Evolutionary conservation across 2,888 invertebrate genomes (phyloP).

Genomic region (Cordilura impudica): DNA sequence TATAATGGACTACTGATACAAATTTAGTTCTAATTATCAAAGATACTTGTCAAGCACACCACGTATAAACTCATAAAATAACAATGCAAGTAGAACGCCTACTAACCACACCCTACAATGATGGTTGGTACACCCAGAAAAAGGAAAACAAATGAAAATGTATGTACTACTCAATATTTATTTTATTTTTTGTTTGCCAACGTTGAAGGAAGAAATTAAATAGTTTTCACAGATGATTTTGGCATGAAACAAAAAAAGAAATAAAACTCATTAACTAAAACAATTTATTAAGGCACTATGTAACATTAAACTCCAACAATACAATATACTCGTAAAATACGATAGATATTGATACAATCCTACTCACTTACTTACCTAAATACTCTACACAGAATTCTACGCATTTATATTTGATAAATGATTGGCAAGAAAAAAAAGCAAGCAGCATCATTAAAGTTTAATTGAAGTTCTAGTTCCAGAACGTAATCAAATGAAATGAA

Average conservation of each 20-base stretch:
- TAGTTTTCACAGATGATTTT: slow-evolving; percentile 36
- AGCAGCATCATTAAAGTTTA: slow-evolving; percentile 48
- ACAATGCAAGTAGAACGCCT: neutral
- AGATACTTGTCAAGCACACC: neutral
- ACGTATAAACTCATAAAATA: neutral
- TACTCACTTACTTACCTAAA: neutral
- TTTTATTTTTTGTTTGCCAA: slow-evolving; percentile 3
- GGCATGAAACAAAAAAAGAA: slow-evolving; percentile 23
- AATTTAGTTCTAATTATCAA: no score
- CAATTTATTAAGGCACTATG: slow-evolving; percentile 46
- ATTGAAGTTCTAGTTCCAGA: slow-evolving; percentile 29
- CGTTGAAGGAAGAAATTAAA: slow-evolving; percentile 15
- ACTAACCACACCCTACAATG: neutral
- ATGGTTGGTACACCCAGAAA: neutral
- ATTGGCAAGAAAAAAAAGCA: slow-evolving; percentile 5
- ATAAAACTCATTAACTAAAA: slow-evolving; percentile 55
- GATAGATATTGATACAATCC: neutral
- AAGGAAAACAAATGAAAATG: neutral
- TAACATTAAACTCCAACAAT: neutral
- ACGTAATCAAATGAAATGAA: slow-evolving; percentile 15
- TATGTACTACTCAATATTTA: neutral
- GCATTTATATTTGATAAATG: slow-evolving; percentile 21
- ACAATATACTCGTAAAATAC: neutral
- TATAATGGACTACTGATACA: no score
- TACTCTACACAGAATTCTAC: neutral